These are phyloP conservation scores for Nycticryphes semicollaris DNA, from an alignment of 2,113 vertebrate species.

Conservation along the genomic window DNA sequence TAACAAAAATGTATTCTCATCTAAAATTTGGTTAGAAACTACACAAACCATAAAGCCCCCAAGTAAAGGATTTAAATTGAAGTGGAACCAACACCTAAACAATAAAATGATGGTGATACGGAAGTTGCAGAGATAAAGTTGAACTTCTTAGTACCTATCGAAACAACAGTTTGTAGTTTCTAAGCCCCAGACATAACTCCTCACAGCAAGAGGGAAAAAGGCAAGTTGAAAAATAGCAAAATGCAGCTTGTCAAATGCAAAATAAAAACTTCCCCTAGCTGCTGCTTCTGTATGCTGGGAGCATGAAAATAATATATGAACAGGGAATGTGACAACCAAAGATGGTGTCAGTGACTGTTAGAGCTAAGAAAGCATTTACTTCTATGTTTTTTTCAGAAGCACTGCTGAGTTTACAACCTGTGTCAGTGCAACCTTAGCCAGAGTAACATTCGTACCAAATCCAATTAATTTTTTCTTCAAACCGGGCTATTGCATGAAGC, in stretches of 20 bases:
- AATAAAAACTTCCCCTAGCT: conserved; percentile 47
- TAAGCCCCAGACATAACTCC: conserved; percentile 10
- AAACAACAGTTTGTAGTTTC: neutral
- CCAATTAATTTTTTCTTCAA: conserved; percentile 28
- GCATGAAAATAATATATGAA: conserved; percentile 54
- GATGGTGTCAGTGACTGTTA: conserved; percentile 17
- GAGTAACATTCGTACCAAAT: neutral
- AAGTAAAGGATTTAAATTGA: conserved; percentile 21
- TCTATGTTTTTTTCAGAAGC: neutral
- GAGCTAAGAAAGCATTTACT: conserved; percentile 51
- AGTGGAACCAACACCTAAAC: conserved; percentile 32
- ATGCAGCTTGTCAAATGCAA: conserved; percentile 52
- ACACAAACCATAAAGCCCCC: neutral
- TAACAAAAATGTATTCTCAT: neutral
- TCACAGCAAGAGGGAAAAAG: conserved; percentile 10
- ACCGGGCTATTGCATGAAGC: neutral
- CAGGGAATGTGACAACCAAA: conserved; percentile 20
- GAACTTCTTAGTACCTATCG: neutral
- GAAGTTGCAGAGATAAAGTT: conserved; percentile 4
- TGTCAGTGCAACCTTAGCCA: neutral
- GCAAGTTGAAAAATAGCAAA: conserved; percentile 32
- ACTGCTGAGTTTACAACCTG: neutral
- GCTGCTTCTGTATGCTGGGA: conserved; percentile 35
- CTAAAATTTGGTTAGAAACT: conserved; percentile 21
- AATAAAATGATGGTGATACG: neutral